These are phyloP conservation scores for Gymnopithys bicolor DNA, from an alignment of 2,797 vertebrate species.

Conservation along the genomic window DNA sequence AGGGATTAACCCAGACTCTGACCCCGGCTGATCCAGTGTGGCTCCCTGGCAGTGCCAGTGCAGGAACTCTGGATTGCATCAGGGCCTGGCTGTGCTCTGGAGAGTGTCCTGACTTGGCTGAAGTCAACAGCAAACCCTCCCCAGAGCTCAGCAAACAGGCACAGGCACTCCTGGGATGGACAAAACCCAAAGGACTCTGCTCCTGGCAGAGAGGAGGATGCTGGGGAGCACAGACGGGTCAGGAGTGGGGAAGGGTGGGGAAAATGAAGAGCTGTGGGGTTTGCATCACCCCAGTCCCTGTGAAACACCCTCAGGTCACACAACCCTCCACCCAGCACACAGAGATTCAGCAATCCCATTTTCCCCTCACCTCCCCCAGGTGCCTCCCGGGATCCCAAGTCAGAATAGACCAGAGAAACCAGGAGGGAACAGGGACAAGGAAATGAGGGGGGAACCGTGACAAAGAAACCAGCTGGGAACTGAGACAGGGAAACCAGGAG, in stretches of 20 bases:
- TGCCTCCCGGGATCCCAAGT: background rate
- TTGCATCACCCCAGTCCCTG: background rate
- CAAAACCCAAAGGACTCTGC: background rate
- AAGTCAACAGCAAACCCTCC: background rate
- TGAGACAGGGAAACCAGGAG: background rate
- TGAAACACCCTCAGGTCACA: background rate
- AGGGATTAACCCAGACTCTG: background rate
- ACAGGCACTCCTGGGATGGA: rapidly evolving
- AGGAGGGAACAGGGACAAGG: background rate
- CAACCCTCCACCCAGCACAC: background rate
- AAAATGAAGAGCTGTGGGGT: background rate
- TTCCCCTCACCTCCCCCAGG: background rate
- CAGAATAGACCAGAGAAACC: background rate
- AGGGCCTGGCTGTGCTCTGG: background rate
- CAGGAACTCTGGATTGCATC: background rate
- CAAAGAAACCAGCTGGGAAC: background rate
- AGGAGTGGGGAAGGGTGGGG: background rate
- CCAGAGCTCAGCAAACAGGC: background rate
- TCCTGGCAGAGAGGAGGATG: background rate
- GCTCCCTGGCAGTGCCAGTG: background rate
- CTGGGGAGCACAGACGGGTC: background rate
- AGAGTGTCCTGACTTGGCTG: background rate
- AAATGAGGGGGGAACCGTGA: background rate
- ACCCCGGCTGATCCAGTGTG: background rate
- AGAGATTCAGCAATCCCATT: background rate